Conservation (phyloP, 2,113 vertebrate genomes). For the Microcebus murinus region DNA sequence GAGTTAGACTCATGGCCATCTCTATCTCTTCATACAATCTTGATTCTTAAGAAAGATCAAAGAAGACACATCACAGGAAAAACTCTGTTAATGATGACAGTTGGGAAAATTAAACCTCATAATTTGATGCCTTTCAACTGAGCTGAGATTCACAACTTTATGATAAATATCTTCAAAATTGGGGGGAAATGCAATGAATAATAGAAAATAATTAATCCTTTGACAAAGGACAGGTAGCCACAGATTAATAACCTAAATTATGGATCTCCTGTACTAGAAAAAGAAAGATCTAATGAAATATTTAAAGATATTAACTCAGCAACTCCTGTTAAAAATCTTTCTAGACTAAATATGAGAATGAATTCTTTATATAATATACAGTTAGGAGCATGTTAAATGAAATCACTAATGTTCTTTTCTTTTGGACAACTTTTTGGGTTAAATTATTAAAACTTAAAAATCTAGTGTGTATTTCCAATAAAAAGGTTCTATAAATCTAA, state of each 20-base stretch:
- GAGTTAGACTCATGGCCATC: background rate
- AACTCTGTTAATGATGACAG: background rate
- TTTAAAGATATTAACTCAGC: constrained; percentile 33
- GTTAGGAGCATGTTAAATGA: background rate
- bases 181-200: background rate
- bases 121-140: background rate
- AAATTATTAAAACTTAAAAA: background rate
- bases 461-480: background rate
- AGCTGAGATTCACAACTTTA: background rate
- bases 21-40: background rate
- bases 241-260: constrained; percentile 28
- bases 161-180: constrained; percentile 28
- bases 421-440: background rate
- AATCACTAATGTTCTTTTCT: background rate
- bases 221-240: background rate
- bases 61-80: background rate
- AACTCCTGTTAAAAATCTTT: constrained; percentile 41
- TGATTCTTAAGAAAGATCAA: background rate
- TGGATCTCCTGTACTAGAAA: background rate
- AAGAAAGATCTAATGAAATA: constrained; percentile 45
- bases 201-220: constrained; percentile 57
- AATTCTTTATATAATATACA: background rate
- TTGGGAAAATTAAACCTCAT: background rate
- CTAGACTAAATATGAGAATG: background rate
- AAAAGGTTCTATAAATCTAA: background rate